Evolutionary conservation across 2,113 vertebrate species (phyloP).

Genomic region (Chlorodrepanis virens): DNA sequence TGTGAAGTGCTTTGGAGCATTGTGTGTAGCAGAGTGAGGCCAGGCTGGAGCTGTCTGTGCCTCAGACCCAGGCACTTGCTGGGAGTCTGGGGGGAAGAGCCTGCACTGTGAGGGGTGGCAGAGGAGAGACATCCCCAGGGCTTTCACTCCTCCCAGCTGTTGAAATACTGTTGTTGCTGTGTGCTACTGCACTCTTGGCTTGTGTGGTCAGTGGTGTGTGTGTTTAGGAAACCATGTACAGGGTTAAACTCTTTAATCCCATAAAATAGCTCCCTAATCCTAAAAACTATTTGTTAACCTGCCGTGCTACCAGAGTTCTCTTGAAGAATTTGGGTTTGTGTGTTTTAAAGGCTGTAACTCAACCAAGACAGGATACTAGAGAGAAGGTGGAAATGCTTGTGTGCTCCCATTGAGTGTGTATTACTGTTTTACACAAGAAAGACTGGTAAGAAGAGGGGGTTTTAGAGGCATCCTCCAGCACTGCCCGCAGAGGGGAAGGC

Average conservation of each 20-base stretch:
- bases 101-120: neutral
- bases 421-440: neutral
- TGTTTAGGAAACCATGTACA: neutral
- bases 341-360: neutral
- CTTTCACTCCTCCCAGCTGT: neutral
- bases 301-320: neutral
- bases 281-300: neutral
- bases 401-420: neutral
- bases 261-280: neutral
- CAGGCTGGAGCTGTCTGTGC: neutral
- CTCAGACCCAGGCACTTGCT: neutral
- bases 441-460: neutral
- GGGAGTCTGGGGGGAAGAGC: neutral
- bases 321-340: neutral
- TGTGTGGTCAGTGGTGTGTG: neutral
- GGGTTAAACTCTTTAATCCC: neutral
- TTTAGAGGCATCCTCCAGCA: neutral
- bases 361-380: neutral
- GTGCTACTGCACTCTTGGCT: accelerated
- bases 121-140: neutral
- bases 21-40: neutral
- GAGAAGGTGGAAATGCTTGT: neutral
- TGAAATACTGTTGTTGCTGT: neutral
- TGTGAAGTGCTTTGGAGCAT: neutral
- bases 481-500: accelerated